phyloP scores from a whole-genome alignment of 2,888 invertebrate genomes.

The Nasonia oneida region DNA sequence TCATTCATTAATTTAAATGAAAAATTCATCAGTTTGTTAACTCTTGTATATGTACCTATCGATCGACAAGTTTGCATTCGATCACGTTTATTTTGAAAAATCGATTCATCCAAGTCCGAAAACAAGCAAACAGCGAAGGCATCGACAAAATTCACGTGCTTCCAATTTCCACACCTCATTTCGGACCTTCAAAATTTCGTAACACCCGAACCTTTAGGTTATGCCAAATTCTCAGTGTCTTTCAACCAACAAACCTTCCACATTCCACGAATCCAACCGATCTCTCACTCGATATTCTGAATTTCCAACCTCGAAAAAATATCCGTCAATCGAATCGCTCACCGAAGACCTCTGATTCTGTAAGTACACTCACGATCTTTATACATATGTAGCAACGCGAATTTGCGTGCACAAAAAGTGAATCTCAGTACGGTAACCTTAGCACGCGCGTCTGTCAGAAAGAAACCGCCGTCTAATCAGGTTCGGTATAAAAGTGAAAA shows the following conservation, averaged over 20 bases:
- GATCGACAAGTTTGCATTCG: neutral
- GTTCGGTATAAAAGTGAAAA: neutral
- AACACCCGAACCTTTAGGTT: constrained; percentile 48
- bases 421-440: neutral
- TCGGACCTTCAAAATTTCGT: constrained; percentile 45
- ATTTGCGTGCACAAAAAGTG: neutral
- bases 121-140: constrained; percentile 15
- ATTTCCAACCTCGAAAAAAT: neutral
- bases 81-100: neutral
- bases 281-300: neutral
- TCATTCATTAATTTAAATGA: neutral
- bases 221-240: constrained; percentile 25
- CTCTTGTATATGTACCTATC: neutral
- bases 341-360: neutral
- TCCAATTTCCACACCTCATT: constrained; percentile 9
- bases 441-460: neutral
- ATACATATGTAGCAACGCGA: neutral
- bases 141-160: constrained; percentile 19
- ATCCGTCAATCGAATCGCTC: neutral
- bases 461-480: neutral
- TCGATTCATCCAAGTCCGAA: neutral
- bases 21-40: neutral
- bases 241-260: neutral
- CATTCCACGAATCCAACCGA: neutral
- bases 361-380: neutral